These are phyloP conservation scores for Rhingia rostrata DNA, from an alignment of 2,888 invertebrate species.

Conservation along the genomic window DNA sequence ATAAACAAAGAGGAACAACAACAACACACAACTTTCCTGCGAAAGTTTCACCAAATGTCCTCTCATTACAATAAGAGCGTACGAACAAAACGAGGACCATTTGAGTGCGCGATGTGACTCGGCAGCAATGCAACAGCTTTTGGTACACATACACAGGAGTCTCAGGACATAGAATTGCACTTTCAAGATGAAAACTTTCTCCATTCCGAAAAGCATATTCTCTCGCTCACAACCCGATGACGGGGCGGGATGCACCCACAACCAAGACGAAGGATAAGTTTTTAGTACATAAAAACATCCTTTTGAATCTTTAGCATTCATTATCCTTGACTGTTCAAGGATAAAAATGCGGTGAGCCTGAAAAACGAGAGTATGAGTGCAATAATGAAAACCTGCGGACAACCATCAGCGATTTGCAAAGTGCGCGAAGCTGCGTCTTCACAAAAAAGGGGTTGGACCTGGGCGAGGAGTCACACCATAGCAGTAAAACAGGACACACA, in stretches of 20 bases:
- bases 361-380: slow-evolving; percentile 11
- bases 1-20: slow-evolving; percentile 30
- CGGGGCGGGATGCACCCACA: neutral
- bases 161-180: slow-evolving; percentile 55
- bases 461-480: slow-evolving; percentile 9
- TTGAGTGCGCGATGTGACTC: slow-evolving; percentile 15
- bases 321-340: slow-evolving; percentile 65
- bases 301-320: slow-evolving; percentile 66
- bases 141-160: slow-evolving; percentile 14
- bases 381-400: slow-evolving; percentile 64
- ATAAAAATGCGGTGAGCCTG: slow-evolving; percentile 53
- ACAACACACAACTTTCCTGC: neutral
- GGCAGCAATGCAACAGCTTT: slow-evolving; percentile 57
- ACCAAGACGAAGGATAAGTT: slow-evolving; percentile 33
- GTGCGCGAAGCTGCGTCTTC: neutral
- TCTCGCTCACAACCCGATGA: neutral
- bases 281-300: slow-evolving; percentile 61
- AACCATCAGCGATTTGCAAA: slow-evolving; percentile 55
- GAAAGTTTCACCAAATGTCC: slow-evolving; percentile 30
- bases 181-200: slow-evolving; percentile 63
- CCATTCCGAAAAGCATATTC: slow-evolving; percentile 29
- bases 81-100: slow-evolving; percentile 38
- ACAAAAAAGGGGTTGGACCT: slow-evolving; percentile 10
- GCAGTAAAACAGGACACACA: slow-evolving; percentile 54
- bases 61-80: slow-evolving; percentile 38